Evolutionary conservation across 2,797 vertebrate species (phyloP), one percentile per base, ranked within the genome.

Genomic region (Sebastes reedi): DNA sequence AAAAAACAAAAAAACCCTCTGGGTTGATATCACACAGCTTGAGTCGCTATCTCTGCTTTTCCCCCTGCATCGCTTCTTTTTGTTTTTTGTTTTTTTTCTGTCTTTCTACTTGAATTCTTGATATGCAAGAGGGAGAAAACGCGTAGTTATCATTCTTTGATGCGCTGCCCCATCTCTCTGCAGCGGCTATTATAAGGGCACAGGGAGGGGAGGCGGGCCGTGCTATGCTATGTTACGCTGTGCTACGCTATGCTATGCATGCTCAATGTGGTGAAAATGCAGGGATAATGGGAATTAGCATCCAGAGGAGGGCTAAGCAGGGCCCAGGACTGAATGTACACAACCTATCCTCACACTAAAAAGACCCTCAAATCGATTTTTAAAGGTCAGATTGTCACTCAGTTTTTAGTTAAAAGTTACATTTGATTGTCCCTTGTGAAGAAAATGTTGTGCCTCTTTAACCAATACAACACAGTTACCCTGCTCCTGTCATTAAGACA

Each of bases 71-170:
- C 52, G 65, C 77, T 79, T 91, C 72, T 73, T 77, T 77, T 64
- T 7, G 1, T 46, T 46, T 46, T 46, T 52, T 52, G 46, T n/a
- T 52, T 52, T 52, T 52, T 87, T 82, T 80, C 84, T 82, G 80
- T 94, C 83, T 93, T 94, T 95, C 84, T 95, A 95, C 94, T 95
- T 96, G 95, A 96, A 96, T 94, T 93, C 86, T 94, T 91, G 91
- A 94, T 94, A 95, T 95, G 94, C 94, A 95, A 95, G 92, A 87
- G 79, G 75, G 90, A 92, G 85, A 86, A 85, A 84, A 73, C 10
- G 73, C 22, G 50, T 75, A 55, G 87, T 74, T 88, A 24, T 81
- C 29, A 54, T 81, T 88, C 73, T 84, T 72, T 82, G 69, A 83
- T 59, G 71, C 72, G 70, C 60, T 22, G 62, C 59, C 25, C 65